phyloP scores from a whole-genome alignment of 2,797 vertebrate genomes.

The Percopsis omiscomaycus region DNA sequence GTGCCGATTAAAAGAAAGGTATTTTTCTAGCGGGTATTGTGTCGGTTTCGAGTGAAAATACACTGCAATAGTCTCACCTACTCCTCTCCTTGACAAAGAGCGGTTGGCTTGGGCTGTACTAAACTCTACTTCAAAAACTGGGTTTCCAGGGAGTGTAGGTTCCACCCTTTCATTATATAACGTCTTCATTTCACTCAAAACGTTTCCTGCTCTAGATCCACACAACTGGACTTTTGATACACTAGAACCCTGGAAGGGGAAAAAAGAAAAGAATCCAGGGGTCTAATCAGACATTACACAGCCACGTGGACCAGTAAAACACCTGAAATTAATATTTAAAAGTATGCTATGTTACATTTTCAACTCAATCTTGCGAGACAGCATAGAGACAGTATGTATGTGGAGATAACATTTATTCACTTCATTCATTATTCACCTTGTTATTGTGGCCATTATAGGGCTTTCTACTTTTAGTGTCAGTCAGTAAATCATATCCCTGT shows the following conservation, averaged over 20 bases:
- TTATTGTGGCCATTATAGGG: too few relatives aligned
- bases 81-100: conserved; percentile 78
- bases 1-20: not conserved
- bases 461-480: too few relatives aligned
- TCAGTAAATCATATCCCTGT: too few relatives aligned
- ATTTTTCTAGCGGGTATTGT: not conserved
- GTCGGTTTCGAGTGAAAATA: not conserved
- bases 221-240: conserved; percentile 59
- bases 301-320: not conserved
- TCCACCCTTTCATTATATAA: conserved; percentile 82
- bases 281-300: not conserved
- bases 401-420: too few relatives aligned
- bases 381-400: too few relatives aligned
- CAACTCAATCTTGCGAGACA: too few relatives aligned
- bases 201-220: conserved; percentile 35
- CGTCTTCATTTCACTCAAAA: conserved; percentile 75
- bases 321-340: not conserved
- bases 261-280: not conserved
- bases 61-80: conserved; percentile 69
- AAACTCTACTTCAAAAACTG: conserved; percentile 71
- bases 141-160: conserved; percentile 67
- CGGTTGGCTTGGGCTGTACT: conserved; percentile 71
- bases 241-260: conserved; percentile 66
- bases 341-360: too few relatives aligned
- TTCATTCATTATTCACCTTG: too few relatives aligned